Percentiles rank a stretch among this genome's conserved stretches.
These are phyloP conservation scores for Papilio polyxenes DNA, from an alignment of 1,140 invertebrate genomes.

Conservation along the genomic window DNA sequence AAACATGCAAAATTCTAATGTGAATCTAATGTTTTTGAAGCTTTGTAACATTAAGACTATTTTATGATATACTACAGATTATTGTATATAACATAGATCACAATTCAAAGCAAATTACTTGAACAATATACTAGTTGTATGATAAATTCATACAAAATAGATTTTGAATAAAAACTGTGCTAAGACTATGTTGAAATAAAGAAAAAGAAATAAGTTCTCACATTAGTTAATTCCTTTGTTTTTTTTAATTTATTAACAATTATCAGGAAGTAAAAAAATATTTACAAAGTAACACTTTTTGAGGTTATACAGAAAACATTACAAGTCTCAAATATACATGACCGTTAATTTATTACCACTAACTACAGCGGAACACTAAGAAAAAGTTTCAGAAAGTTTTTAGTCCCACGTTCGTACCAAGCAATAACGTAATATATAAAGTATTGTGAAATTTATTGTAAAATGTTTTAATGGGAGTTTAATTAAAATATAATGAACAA, in stretches of 20 bases:
- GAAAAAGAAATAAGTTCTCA: background rate
- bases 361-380: background rate
- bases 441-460: background rate
- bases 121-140: background rate
- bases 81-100: too few relatives aligned
- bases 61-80: too few relatives aligned
- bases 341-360: background rate
- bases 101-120: background rate
- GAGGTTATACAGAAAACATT: background rate
- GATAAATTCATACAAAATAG: background rate
- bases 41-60: too few relatives aligned
- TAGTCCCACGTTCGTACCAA: slow-evolving; percentile 7
- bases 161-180: background rate
- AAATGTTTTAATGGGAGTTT: background rate
- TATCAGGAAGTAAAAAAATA: background rate
- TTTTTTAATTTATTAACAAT: background rate
- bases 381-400: slow-evolving; percentile 27
- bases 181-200: background rate
- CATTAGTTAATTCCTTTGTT: background rate
- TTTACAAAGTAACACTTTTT: background rate
- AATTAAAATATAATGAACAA: background rate
- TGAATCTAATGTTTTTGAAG: background rate
- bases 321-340: background rate
- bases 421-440: slow-evolving; percentile 4
- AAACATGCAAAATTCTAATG: background rate